Conservation (phyloP, 2,797 vertebrate genomes). For the Alcedo quadribrachys region DNA sequence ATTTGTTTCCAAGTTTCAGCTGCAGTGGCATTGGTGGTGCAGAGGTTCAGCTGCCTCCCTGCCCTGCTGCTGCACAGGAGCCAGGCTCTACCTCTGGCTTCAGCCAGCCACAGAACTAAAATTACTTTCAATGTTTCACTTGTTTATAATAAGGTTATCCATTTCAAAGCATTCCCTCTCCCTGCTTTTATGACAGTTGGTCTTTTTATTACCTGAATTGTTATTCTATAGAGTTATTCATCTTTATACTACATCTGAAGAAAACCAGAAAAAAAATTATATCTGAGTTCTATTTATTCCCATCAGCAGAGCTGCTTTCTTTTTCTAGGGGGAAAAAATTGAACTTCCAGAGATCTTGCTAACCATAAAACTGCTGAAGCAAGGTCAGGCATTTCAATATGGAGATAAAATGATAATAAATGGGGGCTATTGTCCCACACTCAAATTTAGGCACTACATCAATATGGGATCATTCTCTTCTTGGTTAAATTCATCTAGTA, state of each 20-base stretch:
- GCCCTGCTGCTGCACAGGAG: not conserved
- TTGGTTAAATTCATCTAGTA: slow-evolving; percentile 56
- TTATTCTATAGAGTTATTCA: not conserved
- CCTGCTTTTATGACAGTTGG: not conserved
- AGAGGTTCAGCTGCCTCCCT: not conserved
- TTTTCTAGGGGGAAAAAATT: slow-evolving; percentile 1
- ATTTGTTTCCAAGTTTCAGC: not conserved
- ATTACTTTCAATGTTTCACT: not conserved
- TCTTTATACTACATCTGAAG: not conserved
- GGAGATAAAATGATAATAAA: slow-evolving; percentile 65
- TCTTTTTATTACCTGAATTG: slow-evolving; percentile 15
- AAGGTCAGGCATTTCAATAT: slow-evolving; percentile 57
- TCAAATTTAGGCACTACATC: slow-evolving; percentile 47
- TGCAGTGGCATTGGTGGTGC: not conserved
- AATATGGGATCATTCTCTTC: slow-evolving; percentile 20
- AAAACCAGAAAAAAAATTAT: not conserved
- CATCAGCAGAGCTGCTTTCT: not conserved
- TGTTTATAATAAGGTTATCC: not conserved
- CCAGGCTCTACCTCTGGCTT: not conserved
- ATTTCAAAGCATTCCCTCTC: not conserved
- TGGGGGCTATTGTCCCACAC: slow-evolving; percentile 36
- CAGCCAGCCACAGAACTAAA: not conserved
- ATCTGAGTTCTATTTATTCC: not conserved
- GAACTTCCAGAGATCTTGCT: slow-evolving; percentile 41
- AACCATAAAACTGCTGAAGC: slow-evolving; percentile 71